Base-by-base conservation (phyloP, 2,888 invertebrate species). In the Dolichomitus sp. region DNA sequence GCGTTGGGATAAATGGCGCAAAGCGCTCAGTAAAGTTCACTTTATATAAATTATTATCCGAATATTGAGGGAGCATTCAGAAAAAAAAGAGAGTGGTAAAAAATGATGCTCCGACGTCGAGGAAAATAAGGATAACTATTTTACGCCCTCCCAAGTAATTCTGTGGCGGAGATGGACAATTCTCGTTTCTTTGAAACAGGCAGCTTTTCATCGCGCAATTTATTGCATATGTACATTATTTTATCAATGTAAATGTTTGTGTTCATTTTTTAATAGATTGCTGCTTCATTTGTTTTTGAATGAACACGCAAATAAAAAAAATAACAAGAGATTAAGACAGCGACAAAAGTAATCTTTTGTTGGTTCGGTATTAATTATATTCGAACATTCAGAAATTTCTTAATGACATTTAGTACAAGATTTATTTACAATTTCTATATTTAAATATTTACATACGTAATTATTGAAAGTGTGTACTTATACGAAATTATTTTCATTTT, bases 11-110 rank as follows among this genome's bases (percentile, higher is more conserved):
- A 33, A 42, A n/a, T 7, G 17, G 19, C 12, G 40, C 40, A 14
- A 54, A 68, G 45, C 19, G 68, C 50, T 69, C 23, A 27, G 42
- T 9, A 57, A 70, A 57, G 57, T 70, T 42, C 57, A 57, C 23
- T 12, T 40, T 70, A 40, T 70, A 57, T 11, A 69, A 69, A 70
- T 45, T 23, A 42, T 68, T n/a, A 50, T 12, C 23, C 70, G 45
- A 27, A 4, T 57, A 37, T 17, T 14, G 11, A 57, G 27, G 45
- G 54, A 70, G 23, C 54, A 19, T 6, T 45, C 17, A n/a, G 30
- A 30, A 30, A 33, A 9, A 48, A 27, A 50, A 33, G 27, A 23
- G 23, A 1, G 14, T 5, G 27, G 63, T 19, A 23, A 48, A 37
- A 33, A 73, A 73, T 11, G 57, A 3, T 37, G 37, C 61, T 61